Evolutionary conservation across 2,797 vertebrate genomes (phyloP).

Genomic region (Ceyx erithaca): DNA sequence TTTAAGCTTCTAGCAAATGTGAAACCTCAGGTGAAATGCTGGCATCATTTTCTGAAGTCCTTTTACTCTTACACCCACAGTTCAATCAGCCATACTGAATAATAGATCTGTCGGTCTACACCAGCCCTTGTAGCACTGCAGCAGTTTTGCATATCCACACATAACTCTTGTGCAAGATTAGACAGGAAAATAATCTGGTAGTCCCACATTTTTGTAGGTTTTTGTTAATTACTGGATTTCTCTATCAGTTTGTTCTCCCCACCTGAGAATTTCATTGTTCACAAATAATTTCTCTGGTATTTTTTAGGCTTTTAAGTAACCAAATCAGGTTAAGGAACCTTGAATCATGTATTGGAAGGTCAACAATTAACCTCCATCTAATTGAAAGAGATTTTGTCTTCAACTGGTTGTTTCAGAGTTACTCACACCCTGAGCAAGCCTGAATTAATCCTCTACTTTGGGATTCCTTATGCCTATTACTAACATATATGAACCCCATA

Average conservation of each 20-base stretch:
- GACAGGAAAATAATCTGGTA: background rate
- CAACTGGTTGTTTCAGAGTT: background rate
- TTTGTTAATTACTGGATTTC: background rate
- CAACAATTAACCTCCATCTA: background rate
- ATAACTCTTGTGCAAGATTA: background rate
- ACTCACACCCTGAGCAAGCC: background rate
- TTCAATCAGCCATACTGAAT: background rate
- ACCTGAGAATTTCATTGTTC: background rate
- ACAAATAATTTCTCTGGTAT: background rate
- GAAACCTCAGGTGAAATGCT: background rate
- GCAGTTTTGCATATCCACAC: background rate
- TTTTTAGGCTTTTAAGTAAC: background rate
- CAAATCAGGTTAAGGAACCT: background rate
- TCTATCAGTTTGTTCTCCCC: background rate
- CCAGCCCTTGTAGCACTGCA: background rate
- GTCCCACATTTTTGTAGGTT: background rate
- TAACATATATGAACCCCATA: background rate
- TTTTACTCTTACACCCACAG: background rate
- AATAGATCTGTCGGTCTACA: background rate
- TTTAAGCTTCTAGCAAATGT: conserved; percentile 4
- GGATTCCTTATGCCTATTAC: background rate
- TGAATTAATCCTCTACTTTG: background rate
- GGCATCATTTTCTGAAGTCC: background rate
- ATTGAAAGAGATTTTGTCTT: background rate
- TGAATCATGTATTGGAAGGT: background rate